phyloP scores from a whole-genome alignment of 2,113 vertebrate species.

The Nyctereutes procyonoides region DNA sequence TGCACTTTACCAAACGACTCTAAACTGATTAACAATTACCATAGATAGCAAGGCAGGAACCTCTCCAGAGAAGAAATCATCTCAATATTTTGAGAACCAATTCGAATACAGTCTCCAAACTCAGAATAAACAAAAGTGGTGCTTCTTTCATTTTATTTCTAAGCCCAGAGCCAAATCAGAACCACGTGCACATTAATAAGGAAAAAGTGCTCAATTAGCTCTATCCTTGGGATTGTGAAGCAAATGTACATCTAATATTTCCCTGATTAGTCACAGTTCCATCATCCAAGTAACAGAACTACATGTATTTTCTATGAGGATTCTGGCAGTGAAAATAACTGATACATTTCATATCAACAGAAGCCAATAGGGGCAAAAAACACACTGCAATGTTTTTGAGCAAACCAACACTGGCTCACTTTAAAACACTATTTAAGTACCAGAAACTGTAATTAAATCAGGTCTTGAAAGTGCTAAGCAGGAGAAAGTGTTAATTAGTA shows the following conservation, averaged over 20 bases:
- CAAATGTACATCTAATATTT: conserved; percentile 15
- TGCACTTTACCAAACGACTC: conserved; percentile 56
- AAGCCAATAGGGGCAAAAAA: conserved; percentile 24
- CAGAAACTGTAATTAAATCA: conserved; percentile 85
- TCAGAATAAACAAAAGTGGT: background rate
- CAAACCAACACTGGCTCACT: conserved; percentile 70
- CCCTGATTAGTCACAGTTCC: conserved; percentile 48
- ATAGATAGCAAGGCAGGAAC: background rate
- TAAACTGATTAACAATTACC: conserved; percentile 57
- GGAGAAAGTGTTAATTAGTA: conserved; percentile 86
- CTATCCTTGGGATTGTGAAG: conserved; percentile 12
- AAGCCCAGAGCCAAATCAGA: conserved; percentile 52
- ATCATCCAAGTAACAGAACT: conserved; percentile 41
- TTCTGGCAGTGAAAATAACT: conserved; percentile 62
- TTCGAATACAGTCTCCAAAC: conserved; percentile 57
- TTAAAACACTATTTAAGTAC: conserved; percentile 84
- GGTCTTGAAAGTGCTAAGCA: conserved; percentile 83
- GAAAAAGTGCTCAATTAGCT: conserved; percentile 46
- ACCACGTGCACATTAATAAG: background rate
- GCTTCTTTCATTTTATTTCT: conserved; percentile 50
- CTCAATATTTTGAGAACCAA: conserved; percentile 60
- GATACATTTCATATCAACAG: conserved; percentile 68
- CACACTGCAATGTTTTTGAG: conserved; percentile 65
- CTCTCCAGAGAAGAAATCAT: conserved; percentile 54
- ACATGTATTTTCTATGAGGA: conserved; percentile 47